Conservation (phyloP, 2,113 vertebrate species). For the Ophiodon elongatus region DNA sequence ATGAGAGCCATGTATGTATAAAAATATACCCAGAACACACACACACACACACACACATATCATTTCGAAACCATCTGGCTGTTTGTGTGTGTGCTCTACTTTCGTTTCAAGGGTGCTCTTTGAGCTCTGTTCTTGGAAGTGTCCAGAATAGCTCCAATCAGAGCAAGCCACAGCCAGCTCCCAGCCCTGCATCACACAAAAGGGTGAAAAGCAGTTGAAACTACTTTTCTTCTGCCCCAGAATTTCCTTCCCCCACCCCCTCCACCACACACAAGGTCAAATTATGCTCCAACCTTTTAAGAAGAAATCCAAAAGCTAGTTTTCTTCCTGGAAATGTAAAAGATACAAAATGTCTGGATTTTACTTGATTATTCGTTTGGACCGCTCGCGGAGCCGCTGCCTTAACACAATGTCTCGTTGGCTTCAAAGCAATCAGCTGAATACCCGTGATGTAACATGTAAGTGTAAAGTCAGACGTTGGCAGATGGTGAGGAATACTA, state of each 20-base stretch:
- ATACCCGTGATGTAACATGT: background rate
- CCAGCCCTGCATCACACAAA: conserved; percentile 34
- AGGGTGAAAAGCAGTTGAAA: conserved; percentile 35
- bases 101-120: conserved; percentile 32
- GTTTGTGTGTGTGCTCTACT: conserved; percentile 22
- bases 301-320: conserved; percentile 28
- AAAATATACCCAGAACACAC: conserved; percentile 3
- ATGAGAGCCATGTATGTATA: background rate
- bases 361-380: background rate
- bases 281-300: conserved; percentile 5
- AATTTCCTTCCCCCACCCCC: conserved; percentile 27
- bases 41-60: conserved; percentile 3
- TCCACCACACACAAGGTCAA: conserved; percentile 19
- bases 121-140: conserved; percentile 24
- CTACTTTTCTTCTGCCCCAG: conserved; percentile 8
- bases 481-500: conserved; percentile 26
- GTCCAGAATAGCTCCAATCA: conserved; percentile 58
- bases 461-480: background rate
- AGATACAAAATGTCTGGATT: background rate
- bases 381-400: background rate
- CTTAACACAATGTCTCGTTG: conserved; percentile 2
- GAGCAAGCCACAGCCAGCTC: conserved; percentile 18
- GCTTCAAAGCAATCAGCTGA: conserved; percentile 5
- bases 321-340: conserved; percentile 8
- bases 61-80: conserved; percentile 14